Base-by-base conservation (phyloP, 2,888 invertebrate genomes). In the Tetheella fluctuosa region DNA sequence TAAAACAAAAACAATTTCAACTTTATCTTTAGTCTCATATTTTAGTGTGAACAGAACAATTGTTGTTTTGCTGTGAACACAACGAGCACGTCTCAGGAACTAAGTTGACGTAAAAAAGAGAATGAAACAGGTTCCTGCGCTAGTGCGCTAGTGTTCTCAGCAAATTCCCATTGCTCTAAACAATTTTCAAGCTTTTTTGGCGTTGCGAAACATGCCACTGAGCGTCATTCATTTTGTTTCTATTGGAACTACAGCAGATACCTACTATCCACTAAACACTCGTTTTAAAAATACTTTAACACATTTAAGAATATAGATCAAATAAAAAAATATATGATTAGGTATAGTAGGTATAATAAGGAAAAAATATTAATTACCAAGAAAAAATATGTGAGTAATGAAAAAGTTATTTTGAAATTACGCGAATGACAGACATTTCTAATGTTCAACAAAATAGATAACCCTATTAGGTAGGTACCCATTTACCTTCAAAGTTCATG, bases 1-100 rank as follows among this genome's bases (percentile, higher is more conserved):
- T 66, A 62, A 68, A 73, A 70, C 74, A 70, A 71, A 64, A 73
- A 66, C 77, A 77, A 77, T 79, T 75, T 72, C 73, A 79, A 80
- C 73, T 79, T 79, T 69, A 66, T 62, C 70, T 68, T 34, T 67
- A 61, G 65, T 61, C 60, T 63, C 70, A 72, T 73, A 71, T 67
- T 71, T 72, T 69, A 70, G 62, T 20, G 54, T 52, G 58, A 54
- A 61, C 57, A 62, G 61, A 63, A 59, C 57, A 64, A 64, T 65
- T 62, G 62, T 61, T 64, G 67, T 68, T 67, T 64, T 70, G 57
- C 67, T 64, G 65, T 67, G 65, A 67, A 69, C 71, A 67, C 57
- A 62, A 59, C 62, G 48, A 60, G 64, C 65, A 66, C 65, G 67
- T 73, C 34, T 34, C 68, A 61, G 60, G 63, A 67, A 70, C 66